Base-by-base conservation (phyloP, 37 sponge, comb jelly and placozoan species). In the Hexactinellida sp. region DNA sequence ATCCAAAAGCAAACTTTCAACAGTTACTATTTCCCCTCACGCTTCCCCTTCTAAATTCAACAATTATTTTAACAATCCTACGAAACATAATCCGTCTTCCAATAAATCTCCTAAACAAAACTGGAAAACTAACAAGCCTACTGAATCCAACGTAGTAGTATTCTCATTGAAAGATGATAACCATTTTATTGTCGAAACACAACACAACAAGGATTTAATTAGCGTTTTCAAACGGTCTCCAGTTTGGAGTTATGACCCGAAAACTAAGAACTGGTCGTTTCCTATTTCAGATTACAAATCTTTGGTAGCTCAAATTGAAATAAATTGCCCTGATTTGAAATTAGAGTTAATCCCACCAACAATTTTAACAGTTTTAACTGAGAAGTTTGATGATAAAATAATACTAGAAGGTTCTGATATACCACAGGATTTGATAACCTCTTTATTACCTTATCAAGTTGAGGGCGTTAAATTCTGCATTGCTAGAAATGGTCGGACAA, bases 401-500 rank as follows among this genome's bases (percentile, higher is more conserved):
- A 21, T 23, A 1, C 25, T 63, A n/a, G 30, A 63, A 32, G 5
- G 5, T 63, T 32, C 76, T 7, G 76, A 63, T n/a, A 63, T 63
- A 21, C 84, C 39, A n/a, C 37, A 10, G 3, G 38, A 83, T 3
- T 13, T 38, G 5, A 83, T 34, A 1, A 23, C 39, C 24, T 83
- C 39, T 37, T 30, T 83, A 1, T 37, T 83, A 0, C 37, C 88
- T 19, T 87, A 82, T 47, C 84, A 83, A 23, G 83, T 54, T 24
- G 35, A n/a, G 28, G 84, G 88, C 36, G 88, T 87, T 24, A 91
- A 90, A 84, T 97, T 86, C 86, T 90, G 82, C 54, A 82, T 97
- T 0, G 37, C 37, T 32, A 89, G 88, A 37, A 85, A 89, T 85
- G 97, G 97, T 10, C 86, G 97, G 54, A 93, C 84, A 0, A 87